Conservation (phyloP, 2,113 vertebrate species). For the Nycticebus coucang region DNA sequence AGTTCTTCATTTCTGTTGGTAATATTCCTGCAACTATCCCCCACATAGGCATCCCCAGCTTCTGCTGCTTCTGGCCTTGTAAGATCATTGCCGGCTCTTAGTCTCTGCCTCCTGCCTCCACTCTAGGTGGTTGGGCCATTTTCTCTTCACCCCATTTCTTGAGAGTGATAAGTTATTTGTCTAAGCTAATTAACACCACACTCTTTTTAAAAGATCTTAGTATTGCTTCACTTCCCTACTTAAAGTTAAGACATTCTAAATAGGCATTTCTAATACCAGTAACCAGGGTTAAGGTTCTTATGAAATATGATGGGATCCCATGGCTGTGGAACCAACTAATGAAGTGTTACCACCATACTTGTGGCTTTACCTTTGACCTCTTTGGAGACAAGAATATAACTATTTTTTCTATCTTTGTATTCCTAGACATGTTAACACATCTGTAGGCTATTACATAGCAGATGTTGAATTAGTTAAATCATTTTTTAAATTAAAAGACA, state of each 20-base stretch:
- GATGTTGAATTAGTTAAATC: background rate
- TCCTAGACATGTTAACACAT: background rate
- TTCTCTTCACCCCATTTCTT: background rate
- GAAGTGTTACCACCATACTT: background rate
- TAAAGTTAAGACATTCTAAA: background rate
- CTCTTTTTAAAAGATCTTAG: background rate
- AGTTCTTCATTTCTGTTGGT: background rate
- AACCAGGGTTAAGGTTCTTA: background rate
- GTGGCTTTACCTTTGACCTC: background rate
- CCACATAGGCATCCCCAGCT: no score
- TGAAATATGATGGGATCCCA: background rate
- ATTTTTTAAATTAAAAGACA: background rate
- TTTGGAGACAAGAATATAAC: background rate
- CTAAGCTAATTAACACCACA: background rate
- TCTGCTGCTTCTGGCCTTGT: background rate
- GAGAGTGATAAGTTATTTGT: background rate
- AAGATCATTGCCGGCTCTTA: fast-evolving
- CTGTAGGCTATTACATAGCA: background rate
- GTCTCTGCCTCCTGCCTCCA: background rate
- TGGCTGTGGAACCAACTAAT: background rate
- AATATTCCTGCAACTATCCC: no score
- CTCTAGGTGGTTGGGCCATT: background rate
- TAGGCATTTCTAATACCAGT: background rate
- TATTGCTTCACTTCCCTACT: background rate
- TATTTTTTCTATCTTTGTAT: background rate